Conservation (phyloP, 2,113 vertebrate genomes). For the Periophthalmodon schlosseri region DNA sequence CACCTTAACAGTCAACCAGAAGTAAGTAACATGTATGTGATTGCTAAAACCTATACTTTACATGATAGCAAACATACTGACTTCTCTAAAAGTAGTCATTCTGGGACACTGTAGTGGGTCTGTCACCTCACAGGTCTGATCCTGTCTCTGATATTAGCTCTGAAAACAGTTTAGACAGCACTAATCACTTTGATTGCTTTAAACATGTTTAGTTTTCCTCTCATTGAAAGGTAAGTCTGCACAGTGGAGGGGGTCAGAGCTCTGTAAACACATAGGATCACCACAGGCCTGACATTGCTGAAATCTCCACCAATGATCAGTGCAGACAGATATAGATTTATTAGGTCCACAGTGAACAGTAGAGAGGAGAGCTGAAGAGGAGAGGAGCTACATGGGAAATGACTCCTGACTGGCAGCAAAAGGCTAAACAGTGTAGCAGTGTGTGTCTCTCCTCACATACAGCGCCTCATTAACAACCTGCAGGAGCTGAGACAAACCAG, state of each 20-base stretch:
- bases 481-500: constrained; percentile 77
- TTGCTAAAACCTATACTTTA: neutral
- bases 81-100: constrained; percentile 12
- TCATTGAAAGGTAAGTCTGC: constrained; percentile 26
- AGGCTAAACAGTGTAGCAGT: constrained; percentile 75
- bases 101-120: constrained; percentile 22
- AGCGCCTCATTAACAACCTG: constrained; percentile 56
- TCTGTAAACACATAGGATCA: constrained; percentile 71
- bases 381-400: constrained; percentile 84
- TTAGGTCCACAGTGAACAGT: constrained; percentile 50
- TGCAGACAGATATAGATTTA: constrained; percentile 73
- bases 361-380: constrained; percentile 37
- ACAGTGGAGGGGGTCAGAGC: constrained; percentile 39
- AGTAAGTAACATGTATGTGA: neutral
- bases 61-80: constrained; percentile 14
- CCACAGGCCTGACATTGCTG: constrained; percentile 73
- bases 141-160: constrained; percentile 65
- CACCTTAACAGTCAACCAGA: neutral
- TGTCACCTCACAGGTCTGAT: constrained; percentile 53
- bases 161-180: constrained; percentile 72
- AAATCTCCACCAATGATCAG: constrained; percentile 71
- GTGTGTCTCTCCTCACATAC: constrained; percentile 74
- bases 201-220: constrained; percentile 75
- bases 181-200: constrained; percentile 76
- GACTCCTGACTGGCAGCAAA: constrained; percentile 83